Conservation (phyloP, 2,113 vertebrate genomes). For the Xiphias gladius region DNA sequence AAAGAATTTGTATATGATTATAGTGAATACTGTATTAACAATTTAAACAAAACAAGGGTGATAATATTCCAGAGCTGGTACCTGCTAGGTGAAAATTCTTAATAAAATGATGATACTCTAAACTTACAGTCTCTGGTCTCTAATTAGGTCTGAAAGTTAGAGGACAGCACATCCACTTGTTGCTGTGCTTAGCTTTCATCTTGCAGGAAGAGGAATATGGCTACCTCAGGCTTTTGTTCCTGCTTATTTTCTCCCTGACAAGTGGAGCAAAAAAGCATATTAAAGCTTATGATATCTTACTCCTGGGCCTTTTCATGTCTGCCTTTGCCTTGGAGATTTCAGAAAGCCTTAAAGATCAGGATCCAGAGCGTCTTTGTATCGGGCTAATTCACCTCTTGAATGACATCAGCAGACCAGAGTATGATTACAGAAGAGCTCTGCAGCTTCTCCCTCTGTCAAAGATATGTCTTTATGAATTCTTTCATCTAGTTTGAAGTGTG, state of each 20-base stretch:
- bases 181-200: constrained; percentile 49
- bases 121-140: constrained; percentile 12
- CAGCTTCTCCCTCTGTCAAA: constrained; percentile 39
- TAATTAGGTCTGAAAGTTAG: constrained; percentile 52
- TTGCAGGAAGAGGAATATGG: constrained; percentile 34
- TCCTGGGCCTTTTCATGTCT: constrained; percentile 41
- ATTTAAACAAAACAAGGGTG: background rate
- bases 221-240: constrained; percentile 49
- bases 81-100: background rate
- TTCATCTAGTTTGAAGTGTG: background rate
- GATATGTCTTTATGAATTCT: constrained; percentile 45
- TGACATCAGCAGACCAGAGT: constrained; percentile 32
- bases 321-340: constrained; percentile 3
- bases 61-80: background rate
- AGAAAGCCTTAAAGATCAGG: constrained; percentile 24
- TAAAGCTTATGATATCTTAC: constrained; percentile 32
- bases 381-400: constrained; percentile 43
- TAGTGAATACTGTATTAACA: background rate
- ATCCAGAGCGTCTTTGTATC: constrained; percentile 22
- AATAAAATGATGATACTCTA: background rate
- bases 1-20: background rate
- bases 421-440: constrained; percentile 50
- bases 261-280: constrained; percentile 36
- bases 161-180: constrained; percentile 36
- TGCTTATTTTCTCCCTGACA: constrained; percentile 20